These are phyloP conservation scores for Lepidochitona cinerea DNA, from an alignment of 2,888 invertebrate species.

Conservation along the genomic window DNA sequence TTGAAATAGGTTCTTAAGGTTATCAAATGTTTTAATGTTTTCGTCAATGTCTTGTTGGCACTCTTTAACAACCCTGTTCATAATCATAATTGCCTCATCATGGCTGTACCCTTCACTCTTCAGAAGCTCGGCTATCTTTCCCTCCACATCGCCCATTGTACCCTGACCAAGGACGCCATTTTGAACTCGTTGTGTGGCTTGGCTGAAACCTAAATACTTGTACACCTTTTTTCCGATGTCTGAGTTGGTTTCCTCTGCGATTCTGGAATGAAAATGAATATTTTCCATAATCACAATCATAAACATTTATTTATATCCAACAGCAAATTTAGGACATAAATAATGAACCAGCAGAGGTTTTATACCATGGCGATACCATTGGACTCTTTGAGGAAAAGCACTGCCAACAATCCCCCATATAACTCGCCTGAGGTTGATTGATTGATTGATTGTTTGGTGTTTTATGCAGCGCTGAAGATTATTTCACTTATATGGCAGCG, in stretches of 20 bases:
- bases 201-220: slow-evolving; percentile 67
- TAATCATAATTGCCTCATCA: slow-evolving; percentile 52
- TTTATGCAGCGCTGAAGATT: no score
- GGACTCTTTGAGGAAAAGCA: no score
- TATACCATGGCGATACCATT: no score
- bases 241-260: slow-evolving; percentile 66
- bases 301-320: background rate
- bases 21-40: slow-evolving; percentile 37
- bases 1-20: slow-evolving; percentile 54
- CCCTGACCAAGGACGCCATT: slow-evolving; percentile 68
- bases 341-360: no score
- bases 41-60: slow-evolving; percentile 30
- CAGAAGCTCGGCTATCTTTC: slow-evolving; percentile 62
- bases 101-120: slow-evolving; percentile 58
- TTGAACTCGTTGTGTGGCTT: slow-evolving; percentile 49
- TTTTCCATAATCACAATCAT: slow-evolving; percentile 11
- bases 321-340: no score
- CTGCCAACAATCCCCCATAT: no score
- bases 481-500: no score
- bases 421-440: no score
- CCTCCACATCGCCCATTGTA: slow-evolving; percentile 65
- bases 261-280: no score
- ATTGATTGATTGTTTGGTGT: no score
- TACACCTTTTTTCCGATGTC: slow-evolving; percentile 62
- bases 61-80: slow-evolving; percentile 50